These are phyloP conservation scores for Conus canariensis DNA, from an alignment of 2,888 invertebrate species.

Conservation along the genomic window DNA sequence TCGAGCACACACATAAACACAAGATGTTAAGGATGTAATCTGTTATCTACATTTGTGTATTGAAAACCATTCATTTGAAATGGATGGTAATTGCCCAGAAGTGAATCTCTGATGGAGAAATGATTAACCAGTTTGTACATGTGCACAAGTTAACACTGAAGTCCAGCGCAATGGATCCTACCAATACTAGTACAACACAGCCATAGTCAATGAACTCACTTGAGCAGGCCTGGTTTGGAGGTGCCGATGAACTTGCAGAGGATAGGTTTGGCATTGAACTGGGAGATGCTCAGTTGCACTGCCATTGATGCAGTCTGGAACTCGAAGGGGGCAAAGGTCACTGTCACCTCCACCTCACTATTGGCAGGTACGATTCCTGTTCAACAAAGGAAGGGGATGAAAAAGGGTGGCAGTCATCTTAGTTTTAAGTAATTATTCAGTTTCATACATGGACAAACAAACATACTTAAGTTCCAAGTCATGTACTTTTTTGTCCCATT, in stretches of 20 bases:
- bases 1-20: too few species aligned
- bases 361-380: conserved; percentile 76
- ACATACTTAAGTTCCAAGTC: not conserved
- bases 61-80: too few species aligned
- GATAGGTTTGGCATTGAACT: conserved; percentile 77
- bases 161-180: too few species aligned
- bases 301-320: conserved; percentile 76
- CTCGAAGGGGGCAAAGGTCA: conserved; percentile 76
- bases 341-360: conserved; percentile 71
- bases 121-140: too few species aligned
- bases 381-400: not conserved
- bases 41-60: too few species aligned
- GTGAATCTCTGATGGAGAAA: too few species aligned
- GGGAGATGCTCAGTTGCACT: conserved; percentile 76
- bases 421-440: not conserved
- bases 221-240: conserved; percentile 75
- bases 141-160: too few species aligned
- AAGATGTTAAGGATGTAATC: too few species aligned
- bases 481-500: too few species aligned
- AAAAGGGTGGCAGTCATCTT: not conserved
- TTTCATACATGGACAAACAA: not conserved
- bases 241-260: conserved; percentile 75
- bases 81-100: too few species aligned
- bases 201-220: conserved; percentile 58
- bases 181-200: too few species aligned